phyloP scores from a whole-genome alignment of 2,888 invertebrate species.

The Hypena proboscidalis region DNA sequence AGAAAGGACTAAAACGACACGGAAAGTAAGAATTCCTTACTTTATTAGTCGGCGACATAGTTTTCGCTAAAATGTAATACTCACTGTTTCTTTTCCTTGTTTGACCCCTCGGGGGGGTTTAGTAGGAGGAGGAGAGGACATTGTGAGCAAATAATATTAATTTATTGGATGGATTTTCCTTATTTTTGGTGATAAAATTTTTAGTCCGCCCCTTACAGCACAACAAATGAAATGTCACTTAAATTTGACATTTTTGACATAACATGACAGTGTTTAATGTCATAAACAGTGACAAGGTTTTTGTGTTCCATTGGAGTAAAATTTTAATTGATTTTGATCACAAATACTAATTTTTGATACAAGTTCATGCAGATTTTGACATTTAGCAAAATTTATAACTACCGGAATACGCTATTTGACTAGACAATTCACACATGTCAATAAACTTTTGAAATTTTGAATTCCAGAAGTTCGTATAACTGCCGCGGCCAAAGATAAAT shows the following conservation, averaged over 20 bases:
- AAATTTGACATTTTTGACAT: constrained; percentile 9
- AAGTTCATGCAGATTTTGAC: too few species aligned
- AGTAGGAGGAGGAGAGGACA: constrained; percentile 90
- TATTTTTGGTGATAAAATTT: constrained; percentile 20
- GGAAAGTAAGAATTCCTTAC: constrained; percentile 26
- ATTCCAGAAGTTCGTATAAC: constrained; percentile 34
- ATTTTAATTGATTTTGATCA: too few species aligned
- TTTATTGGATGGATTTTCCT: constrained; percentile 21
- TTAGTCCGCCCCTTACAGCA: constrained; percentile 23
- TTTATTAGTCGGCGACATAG: constrained; percentile 29
- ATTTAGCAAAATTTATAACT: too few species aligned
- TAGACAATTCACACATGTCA: too few species aligned
- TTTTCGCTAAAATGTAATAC: constrained; percentile 35
- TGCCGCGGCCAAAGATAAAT: constrained; percentile 1
- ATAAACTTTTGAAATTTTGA: constrained; percentile 15
- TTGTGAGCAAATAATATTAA: constrained; percentile 43
- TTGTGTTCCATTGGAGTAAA: too few species aligned
- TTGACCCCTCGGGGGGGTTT: constrained; percentile 95
- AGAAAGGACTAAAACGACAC: background rate
- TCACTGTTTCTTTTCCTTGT: constrained; percentile 94
- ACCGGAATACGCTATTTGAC: too few species aligned
- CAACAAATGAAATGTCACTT: background rate
- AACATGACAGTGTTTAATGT: too few species aligned
- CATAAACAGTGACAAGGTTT: too few species aligned
- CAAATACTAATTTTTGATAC: too few species aligned